Percentiles rank a stretch among this genome's conserved stretches.
Conservation (phyloP, 2,888 invertebrate species). For the Lasioglossum oenotherae region DNA sequence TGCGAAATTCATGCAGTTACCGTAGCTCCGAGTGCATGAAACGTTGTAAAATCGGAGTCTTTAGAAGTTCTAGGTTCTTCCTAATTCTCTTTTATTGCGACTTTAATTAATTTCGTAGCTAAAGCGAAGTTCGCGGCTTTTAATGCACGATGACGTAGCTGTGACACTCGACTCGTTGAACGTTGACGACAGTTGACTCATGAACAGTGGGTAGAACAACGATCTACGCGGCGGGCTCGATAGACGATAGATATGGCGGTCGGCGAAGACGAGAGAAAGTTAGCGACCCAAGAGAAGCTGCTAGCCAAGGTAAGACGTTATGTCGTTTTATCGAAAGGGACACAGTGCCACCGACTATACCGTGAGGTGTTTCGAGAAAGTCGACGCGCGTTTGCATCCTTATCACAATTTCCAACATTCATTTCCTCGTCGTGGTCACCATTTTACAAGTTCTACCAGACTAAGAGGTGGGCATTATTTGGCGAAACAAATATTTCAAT, state of each 20-base stretch:
- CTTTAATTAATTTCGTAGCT: neutral
- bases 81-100: no score
- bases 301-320: neutral
- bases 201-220: slow-evolving; percentile 69
- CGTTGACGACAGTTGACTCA: slow-evolving; percentile 68
- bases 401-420: slow-evolving; percentile 28
- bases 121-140: slow-evolving; percentile 43
- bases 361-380: slow-evolving; percentile 9
- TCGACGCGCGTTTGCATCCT: neutral
- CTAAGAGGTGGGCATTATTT: no score
- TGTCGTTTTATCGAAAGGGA: neutral
- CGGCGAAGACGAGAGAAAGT: slow-evolving; percentile 81
- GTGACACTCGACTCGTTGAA: slow-evolving; percentile 49
- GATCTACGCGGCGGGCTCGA: slow-evolving; percentile 62
- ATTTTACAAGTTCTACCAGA: neutral
- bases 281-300: slow-evolving; percentile 74
- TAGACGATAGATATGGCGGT: slow-evolving; percentile 66
- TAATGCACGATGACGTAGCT: slow-evolving; percentile 62
- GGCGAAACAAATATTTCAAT: no score
- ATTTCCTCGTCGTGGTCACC: slow-evolving; percentile 9
- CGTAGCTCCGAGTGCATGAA: neutral
- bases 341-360: neutral
- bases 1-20: neutral
- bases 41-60: neutral
- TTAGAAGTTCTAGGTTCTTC: no score